Percentiles rank a stretch among this genome's conserved stretches.
phyloP scores from a whole-genome alignment of 2,113 vertebrate genomes.

The Chascanopsetta lugubris region DNA sequence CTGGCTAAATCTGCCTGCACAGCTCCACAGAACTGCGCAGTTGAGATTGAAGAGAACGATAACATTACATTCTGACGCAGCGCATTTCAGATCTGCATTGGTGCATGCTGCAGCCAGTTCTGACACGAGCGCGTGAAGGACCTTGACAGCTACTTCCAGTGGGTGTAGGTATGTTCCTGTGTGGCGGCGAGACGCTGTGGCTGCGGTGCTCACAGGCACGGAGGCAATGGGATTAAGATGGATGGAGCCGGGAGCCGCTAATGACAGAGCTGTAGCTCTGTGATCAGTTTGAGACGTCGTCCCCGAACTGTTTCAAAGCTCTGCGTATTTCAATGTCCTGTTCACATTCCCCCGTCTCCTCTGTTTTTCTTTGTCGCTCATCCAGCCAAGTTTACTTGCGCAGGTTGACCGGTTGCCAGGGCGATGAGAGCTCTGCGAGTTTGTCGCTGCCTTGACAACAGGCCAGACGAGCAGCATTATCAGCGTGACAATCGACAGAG shows the following conservation, averaged over 20 bases:
- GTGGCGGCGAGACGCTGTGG: slow-evolving; percentile 24
- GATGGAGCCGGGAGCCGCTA: slow-evolving; percentile 29
- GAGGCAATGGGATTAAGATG: slow-evolving; percentile 53
- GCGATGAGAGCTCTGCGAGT: slow-evolving; percentile 62
- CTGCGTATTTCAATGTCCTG: slow-evolving; percentile 23
- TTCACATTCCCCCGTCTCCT: slow-evolving; percentile 1
- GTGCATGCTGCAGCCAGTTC: slow-evolving; percentile 16
- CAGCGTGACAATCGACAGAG: slow-evolving; percentile 57
- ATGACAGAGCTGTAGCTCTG: slow-evolving; percentile 34
- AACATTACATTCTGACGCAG: slow-evolving; percentile 1
- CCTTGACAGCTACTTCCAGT: slow-evolving; percentile 15
- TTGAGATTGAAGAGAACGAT: background rate
- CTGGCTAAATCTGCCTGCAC: background rate
- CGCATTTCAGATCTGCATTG: background rate
- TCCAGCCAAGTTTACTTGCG: slow-evolving; percentile 51
- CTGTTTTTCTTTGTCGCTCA: slow-evolving; percentile 32
- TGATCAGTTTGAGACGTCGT: slow-evolving; percentile 42
- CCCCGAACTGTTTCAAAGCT: slow-evolving; percentile 27
- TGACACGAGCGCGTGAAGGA: slow-evolving; percentile 16
- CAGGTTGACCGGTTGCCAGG: slow-evolving; percentile 73
- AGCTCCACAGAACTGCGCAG: background rate
- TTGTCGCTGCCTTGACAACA: slow-evolving; percentile 74
- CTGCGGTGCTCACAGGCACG: slow-evolving; percentile 12
- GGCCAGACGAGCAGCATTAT: slow-evolving; percentile 50
- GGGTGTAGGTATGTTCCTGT: slow-evolving; percentile 13